Base-by-base conservation (phyloP, 2,888 invertebrate genomes). In the Apodemia hepburni region DNA sequence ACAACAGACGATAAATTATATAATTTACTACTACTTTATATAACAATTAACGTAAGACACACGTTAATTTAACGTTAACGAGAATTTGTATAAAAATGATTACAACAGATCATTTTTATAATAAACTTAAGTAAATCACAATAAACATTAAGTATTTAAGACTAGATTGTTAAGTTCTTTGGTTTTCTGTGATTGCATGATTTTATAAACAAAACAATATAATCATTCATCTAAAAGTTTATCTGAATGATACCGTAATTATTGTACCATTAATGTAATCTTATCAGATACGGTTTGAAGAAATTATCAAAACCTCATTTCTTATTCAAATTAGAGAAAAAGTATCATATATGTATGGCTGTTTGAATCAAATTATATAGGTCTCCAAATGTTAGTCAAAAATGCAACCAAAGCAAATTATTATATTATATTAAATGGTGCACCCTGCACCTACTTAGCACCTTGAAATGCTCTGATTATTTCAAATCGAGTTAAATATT, bases 121-220 rank as follows among this genome's bases (percentile, higher is more conserved):
- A 6, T 12, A 11, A 54, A 54, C 15, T 2, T 54, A 54, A 54
- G 5, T 54, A 54, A 15, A 54, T 54, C 54, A 54, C 27, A 54
- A 54, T 54, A 4, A 22, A 22, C 3, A 51, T 2, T 27, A 54
- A 54, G 27, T 27, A 54, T 51, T 51, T 51, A 4, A 12, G 54
- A 54, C 54, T 54, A 54, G 54, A 54, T 54, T 54, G 7, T 54
- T 27, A 54, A 15, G 54, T 54, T 22, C 42, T 42, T 54, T 51
- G 22, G 51, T 51, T 51, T 51, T 4, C 9, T 18, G 0, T 12
- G 54, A 54, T 12, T 27, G 27, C 27, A 22, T 12, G 11, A 27
- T 54, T 42, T 18, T 22, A 54, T 6, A 12, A 27, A 54, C 5
- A 54, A 15, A 42, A 42, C 15, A 42, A 42, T 15, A 15, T 15